phyloP scores from a whole-genome alignment of 92 coral and sea anemone species.

The Palythoa grandiflora region DNA sequence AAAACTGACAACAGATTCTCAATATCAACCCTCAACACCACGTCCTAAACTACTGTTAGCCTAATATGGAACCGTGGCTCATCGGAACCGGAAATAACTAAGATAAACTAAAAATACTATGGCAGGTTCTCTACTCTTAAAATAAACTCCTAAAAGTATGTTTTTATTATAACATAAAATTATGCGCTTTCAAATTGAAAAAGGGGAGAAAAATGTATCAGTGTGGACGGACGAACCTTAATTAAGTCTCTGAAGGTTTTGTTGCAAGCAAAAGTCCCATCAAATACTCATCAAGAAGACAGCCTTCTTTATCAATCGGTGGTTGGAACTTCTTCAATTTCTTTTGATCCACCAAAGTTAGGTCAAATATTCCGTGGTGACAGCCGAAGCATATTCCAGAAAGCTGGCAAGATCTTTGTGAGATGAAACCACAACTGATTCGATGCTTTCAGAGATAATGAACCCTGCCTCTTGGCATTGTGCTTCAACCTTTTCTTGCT shows the following conservation, averaged over 20 bases:
- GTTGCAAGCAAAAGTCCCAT: not conserved
- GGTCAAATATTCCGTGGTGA: too few species aligned
- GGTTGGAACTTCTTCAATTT: not conserved
- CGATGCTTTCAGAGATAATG: too few species aligned
- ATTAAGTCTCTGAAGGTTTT: not conserved
- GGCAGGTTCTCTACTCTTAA: not conserved
- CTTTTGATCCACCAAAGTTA: not conserved
- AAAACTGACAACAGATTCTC: not conserved
- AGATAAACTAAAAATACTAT: not conserved
- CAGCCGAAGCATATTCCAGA: too few species aligned
- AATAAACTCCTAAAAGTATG: not conserved
- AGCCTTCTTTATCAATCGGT: not conserved
- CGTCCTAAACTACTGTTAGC: conserved; percentile 3
- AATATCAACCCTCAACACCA: not conserved
- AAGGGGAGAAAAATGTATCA: too few species aligned
- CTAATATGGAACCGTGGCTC: conserved; percentile 14
- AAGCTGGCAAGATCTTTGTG: too few species aligned
- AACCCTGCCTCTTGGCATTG: too few species aligned
- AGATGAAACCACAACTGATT: too few species aligned
- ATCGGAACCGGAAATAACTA: not conserved
- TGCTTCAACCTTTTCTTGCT: too few species aligned
- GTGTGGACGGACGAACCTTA: too few species aligned
- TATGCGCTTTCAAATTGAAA: too few species aligned
- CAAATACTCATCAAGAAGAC: not conserved
- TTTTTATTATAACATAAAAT: too few species aligned